These are phyloP conservation scores for Polydrusus cervinus DNA, from an alignment of 2,888 invertebrate genomes.

Conservation along the genomic window DNA sequence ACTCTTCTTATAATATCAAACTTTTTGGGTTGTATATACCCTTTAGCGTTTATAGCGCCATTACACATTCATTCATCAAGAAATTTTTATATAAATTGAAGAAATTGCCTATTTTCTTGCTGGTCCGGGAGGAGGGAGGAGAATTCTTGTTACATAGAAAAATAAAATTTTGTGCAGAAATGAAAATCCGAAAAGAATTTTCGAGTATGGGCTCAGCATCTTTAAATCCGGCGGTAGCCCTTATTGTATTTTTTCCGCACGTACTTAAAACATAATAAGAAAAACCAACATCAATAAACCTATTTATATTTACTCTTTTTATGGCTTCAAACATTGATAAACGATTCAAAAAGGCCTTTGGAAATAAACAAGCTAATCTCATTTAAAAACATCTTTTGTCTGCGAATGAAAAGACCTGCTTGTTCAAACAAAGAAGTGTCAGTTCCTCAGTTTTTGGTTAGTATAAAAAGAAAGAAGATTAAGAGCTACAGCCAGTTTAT, in stretches of 20 bases:
- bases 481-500: constrained; percentile 1
- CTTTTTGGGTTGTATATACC: too few species aligned
- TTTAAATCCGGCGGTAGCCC: neutral
- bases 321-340: constrained; percentile 16
- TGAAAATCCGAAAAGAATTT: too few species aligned
- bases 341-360: constrained; percentile 1
- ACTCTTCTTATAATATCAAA: too few species aligned
- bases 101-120: too few species aligned
- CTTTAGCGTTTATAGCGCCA: too few species aligned
- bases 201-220: too few species aligned
- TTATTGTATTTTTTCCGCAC: neutral
- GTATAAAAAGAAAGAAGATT: constrained; percentile 3
- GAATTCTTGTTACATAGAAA: too few species aligned
- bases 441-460: constrained; percentile 27
- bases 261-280: neutral
- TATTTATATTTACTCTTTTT: constrained; percentile 20
- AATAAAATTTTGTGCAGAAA: too few species aligned
- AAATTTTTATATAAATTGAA: too few species aligned
- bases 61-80: too few species aligned
- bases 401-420: constrained; percentile 23
- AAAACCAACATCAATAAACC: constrained; percentile 6
- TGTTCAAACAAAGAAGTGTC: constrained; percentile 26
- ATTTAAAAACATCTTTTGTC: constrained; percentile 30
- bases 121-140: too few species aligned
- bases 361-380: constrained; percentile 21